Percentiles rank a stretch among this genome's conserved stretches.
These are phyloP conservation scores for Passer domesticus DNA, from an alignment of 2,113 vertebrate species.

Conservation along the genomic window DNA sequence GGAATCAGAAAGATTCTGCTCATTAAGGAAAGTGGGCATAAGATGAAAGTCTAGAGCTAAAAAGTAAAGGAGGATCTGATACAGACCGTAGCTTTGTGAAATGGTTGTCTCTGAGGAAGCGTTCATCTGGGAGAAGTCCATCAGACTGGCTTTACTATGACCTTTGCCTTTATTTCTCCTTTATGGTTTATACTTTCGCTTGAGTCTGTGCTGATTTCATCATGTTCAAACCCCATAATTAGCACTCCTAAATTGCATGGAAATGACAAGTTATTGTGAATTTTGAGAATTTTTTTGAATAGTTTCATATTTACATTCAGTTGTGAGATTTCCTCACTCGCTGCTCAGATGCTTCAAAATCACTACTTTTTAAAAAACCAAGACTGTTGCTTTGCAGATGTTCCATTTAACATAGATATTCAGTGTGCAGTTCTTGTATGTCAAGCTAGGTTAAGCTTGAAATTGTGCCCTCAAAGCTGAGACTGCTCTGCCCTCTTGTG, in stretches of 20 bases:
- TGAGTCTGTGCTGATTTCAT: background rate
- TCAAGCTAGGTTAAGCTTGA: background rate
- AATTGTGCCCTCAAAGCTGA: background rate
- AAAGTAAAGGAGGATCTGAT: background rate
- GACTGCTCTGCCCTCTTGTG: conserved; percentile 60
- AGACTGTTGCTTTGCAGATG: background rate
- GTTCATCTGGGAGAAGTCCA: background rate
- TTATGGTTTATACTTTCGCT: background rate
- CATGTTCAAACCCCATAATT: background rate
- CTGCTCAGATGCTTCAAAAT: conserved; percentile 3
- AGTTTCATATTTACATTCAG: background rate
- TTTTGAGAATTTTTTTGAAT: background rate
- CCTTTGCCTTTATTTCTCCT: background rate
- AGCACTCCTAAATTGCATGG: background rate
- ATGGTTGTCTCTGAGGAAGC: background rate
- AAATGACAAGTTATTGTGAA: background rate
- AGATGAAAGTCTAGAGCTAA: background rate
- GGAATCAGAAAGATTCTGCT: background rate
- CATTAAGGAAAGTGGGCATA: background rate
- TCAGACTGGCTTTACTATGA: background rate
- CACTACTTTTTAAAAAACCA: background rate
- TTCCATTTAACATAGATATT: background rate
- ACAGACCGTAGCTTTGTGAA: background rate
- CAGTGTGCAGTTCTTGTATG: background rate
- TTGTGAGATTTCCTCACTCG: background rate